Evolutionary conservation across 2,113 vertebrate genomes (phyloP).

Genomic region (Regulus satrapa): DNA sequence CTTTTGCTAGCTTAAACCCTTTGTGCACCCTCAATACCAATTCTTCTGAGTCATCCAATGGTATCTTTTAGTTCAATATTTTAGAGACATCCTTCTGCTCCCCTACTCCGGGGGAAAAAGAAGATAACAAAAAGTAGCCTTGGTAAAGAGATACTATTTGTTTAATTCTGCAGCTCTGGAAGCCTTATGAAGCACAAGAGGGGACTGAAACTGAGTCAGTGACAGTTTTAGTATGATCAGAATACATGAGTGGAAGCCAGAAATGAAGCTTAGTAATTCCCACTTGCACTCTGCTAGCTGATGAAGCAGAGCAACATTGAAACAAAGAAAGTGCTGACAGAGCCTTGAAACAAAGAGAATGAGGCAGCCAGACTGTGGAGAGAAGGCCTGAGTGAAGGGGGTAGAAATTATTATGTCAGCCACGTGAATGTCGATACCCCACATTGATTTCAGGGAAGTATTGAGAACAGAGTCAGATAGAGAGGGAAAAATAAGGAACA

Average conservation of each 20-base stretch:
- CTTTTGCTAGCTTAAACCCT: not conserved
- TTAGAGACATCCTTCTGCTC: not conserved
- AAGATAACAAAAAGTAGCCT: not conserved
- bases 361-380: not conserved
- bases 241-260: not conserved
- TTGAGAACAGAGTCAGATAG: not conserved
- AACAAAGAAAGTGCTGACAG: conserved; percentile 35
- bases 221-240: not conserved
- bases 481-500: not conserved
- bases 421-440: accelerated
- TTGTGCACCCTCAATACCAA: not conserved
- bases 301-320: not conserved
- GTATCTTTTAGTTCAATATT: not conserved
- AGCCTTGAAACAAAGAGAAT: not conserved
- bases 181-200: not conserved
- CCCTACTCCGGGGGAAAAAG: not conserved
- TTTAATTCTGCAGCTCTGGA: not conserved
- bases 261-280: not conserved
- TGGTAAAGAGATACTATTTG: not conserved
- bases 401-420: not conserved
- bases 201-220: not conserved
- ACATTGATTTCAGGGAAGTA: not conserved
- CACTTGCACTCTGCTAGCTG: not conserved
- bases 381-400: not conserved
- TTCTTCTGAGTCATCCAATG: not conserved